A percentile compares a stretch with the other conserved stretches of the same genome.
Conservation (phyloP, 2,113 vertebrate species). For the Numida meleagris region DNA sequence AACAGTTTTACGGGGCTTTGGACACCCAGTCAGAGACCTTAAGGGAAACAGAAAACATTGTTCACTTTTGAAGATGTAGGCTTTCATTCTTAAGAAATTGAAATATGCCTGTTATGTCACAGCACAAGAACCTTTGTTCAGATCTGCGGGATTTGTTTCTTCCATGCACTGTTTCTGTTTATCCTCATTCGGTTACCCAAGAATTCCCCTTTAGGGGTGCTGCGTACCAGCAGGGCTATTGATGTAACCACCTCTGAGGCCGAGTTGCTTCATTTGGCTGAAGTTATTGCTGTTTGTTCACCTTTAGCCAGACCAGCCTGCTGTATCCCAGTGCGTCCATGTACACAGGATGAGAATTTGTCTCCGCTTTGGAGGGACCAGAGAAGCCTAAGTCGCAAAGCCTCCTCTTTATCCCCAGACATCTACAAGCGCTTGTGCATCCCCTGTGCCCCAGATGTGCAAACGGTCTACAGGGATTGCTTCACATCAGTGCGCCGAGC, state of each 20-base stretch:
- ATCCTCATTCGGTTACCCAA: neutral
- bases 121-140: neutral
- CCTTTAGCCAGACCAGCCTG: neutral
- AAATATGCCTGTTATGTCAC: neutral
- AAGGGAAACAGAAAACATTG: neutral
- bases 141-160: neutral
- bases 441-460: neutral
- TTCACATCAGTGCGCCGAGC: neutral
- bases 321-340: neutral
- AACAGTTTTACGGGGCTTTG: neutral
- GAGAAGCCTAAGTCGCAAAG: neutral
- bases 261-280: neutral
- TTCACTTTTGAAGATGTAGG: neutral
- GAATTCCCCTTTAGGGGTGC: neutral
- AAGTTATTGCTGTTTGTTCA: neutral
- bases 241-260: neutral
- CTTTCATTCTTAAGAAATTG: neutral
- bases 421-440: neutral
- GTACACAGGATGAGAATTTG: neutral
- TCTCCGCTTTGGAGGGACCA: neutral
- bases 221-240: neutral
- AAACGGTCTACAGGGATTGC: neutral
- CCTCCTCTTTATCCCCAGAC: neutral
- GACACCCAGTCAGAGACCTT: neutral
- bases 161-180: neutral